Conservation (phyloP, 2,888 invertebrate genomes). For the Lithophane socia region DNA sequence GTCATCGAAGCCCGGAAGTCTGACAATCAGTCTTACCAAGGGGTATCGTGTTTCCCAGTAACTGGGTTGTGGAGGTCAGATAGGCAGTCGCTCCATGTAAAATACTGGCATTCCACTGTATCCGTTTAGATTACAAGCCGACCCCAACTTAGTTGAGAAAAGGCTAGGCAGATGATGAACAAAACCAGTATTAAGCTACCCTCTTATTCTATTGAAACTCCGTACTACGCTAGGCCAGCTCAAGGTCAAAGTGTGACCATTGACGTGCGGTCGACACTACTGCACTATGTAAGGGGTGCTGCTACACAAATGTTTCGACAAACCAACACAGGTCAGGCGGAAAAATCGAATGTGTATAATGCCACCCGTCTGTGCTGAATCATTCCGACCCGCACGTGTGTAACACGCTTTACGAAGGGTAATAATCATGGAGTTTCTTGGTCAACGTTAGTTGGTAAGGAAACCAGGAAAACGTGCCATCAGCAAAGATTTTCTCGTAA, state of each 20-base stretch:
- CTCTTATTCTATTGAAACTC: neutral
- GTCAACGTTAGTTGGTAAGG: neutral
- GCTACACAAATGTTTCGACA: neutral
- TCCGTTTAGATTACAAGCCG: too few species aligned
- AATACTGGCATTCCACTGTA: too few species aligned
- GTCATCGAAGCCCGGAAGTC: too few species aligned
- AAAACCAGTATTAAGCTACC: neutral
- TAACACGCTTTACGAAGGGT: neutral
- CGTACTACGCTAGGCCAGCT: neutral
- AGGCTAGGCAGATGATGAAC: neutral
- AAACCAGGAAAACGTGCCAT: neutral
- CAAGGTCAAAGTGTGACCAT: neutral
- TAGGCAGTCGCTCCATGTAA: too few species aligned
- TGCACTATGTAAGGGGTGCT: neutral
- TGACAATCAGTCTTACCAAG: too few species aligned
- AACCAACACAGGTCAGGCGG: neutral
- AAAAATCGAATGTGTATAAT: neutral
- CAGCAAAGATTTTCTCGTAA: slow-evolving; percentile 14
- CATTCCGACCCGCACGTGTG: neutral
- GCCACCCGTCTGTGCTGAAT: neutral
- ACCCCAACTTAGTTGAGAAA: too few species aligned
- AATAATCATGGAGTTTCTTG: neutral
- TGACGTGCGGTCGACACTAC: neutral
- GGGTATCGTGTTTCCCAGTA: too few species aligned
- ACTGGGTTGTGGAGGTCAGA: too few species aligned